Conservation (phyloP, 2,888 invertebrate genomes). For the Trachelus stipa region DNA sequence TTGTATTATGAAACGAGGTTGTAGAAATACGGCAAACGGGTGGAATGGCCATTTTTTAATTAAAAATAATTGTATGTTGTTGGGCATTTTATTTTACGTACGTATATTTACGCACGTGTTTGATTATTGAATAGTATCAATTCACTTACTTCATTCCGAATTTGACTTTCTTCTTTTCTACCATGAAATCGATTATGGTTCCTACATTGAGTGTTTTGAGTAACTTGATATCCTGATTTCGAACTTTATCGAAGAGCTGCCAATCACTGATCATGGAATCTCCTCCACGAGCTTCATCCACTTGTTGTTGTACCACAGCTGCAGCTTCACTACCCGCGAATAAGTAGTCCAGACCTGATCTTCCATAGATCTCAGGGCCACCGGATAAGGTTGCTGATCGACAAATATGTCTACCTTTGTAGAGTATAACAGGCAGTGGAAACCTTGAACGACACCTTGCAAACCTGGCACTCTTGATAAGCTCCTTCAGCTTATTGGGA, state of each 20-base stretch:
- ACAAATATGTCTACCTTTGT: slow-evolving; percentile 78
- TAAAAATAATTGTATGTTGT: background rate
- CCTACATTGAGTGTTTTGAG: slow-evolving; percentile 77
- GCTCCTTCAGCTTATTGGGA: slow-evolving; percentile 71
- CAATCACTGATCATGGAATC: slow-evolving; percentile 64
- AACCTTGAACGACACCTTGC: slow-evolving; percentile 82
- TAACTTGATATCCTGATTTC: slow-evolving; percentile 77
- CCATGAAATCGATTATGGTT: slow-evolving; percentile 85
- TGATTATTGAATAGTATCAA: background rate
- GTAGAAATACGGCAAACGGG: background rate
- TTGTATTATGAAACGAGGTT: background rate
- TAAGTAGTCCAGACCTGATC: slow-evolving; percentile 74
- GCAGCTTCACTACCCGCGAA: slow-evolving; percentile 64
- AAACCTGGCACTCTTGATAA: slow-evolving; percentile 76
- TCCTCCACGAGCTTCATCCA: slow-evolving; percentile 47
- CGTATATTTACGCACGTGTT: background rate
- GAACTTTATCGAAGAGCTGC: slow-evolving; percentile 74
- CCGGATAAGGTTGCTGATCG: slow-evolving; percentile 82
- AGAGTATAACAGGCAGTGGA: slow-evolving; percentile 81
- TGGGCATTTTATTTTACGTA: background rate
- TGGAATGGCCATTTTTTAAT: background rate
- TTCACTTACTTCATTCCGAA: slow-evolving; percentile 80
- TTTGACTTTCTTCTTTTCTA: slow-evolving; percentile 86
- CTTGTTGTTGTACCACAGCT: slow-evolving; percentile 30
- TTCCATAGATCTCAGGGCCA: slow-evolving; percentile 79